Base-by-base conservation (phyloP, 2,888 invertebrate species). In the Eupeodes latifasciatus region DNA sequence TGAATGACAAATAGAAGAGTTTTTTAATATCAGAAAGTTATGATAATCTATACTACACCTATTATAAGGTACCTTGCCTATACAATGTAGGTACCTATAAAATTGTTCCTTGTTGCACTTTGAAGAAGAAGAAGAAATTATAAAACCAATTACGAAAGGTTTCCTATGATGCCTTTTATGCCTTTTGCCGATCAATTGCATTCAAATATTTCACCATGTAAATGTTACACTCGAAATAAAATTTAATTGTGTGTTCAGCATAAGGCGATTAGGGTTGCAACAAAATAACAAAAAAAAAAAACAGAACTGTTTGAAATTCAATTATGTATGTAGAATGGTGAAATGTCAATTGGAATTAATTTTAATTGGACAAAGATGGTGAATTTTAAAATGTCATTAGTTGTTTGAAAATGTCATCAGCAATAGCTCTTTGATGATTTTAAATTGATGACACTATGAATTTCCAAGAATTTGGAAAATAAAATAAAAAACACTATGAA, bases 1-100 rank as follows among this genome's bases (percentile, higher is more conserved):
- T 71, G 80, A 81, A 84, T 77, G 80, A 72, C 67, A 84, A 87
- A 87, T 83, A 82, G 82, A 80, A 67, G 67, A 80, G 36, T 44
- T 53, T 71, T 36, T 47, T 53, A 51, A 79, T 27, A 27, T 59
- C 36, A 71, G 14, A 27, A 19, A 57, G 34, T 36, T 53, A 66
- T 72, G 66, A n/a, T 34, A 59, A 14, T 59, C 47, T 40, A 40
- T 40, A 36, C 47, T 10, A 7, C 14, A 36, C 59, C 59, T 34
- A 5, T 5, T 4, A 6, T n/a, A n/a, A 16, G n/a, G 16, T 51
- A 47, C 47, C 47, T 27, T 27, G 27, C 27, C 27, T 27, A 27
- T 27, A 27, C 27, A 3, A 27, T 27, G 27, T 27, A 47, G 4
- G 44, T 51, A 47, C 57, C 27, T 62, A n/a, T 36, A 34, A n/a